Evolutionary conservation across 37 sponge, comb jelly and placozoan species (phyloP).

Genomic region (Beroe forskalii): DNA sequence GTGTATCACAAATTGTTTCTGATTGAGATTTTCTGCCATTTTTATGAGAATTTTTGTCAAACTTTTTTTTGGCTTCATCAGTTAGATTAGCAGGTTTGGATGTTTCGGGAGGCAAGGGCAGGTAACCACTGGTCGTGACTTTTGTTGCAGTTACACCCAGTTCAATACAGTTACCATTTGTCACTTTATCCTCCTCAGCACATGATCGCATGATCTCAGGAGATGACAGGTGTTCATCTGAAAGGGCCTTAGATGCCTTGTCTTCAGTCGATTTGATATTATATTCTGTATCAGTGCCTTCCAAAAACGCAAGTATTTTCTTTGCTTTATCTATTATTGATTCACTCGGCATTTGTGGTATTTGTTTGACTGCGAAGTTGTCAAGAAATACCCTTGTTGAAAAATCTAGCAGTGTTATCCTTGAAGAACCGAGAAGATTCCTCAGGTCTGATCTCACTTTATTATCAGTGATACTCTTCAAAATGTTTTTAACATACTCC

Average conservation of each 20-base stretch:
- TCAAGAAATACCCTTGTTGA: not conserved
- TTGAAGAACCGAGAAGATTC: not conserved
- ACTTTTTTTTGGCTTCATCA: too few species aligned
- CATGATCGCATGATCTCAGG: conserved; percentile 37
- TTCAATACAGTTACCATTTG: not conserved
- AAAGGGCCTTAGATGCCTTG: too few species aligned
- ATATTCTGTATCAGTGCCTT: too few species aligned
- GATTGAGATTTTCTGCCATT: too few species aligned
- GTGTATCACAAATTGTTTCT: too few species aligned
- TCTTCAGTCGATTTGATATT: not conserved
- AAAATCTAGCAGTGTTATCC: not conserved
- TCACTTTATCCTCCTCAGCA: not conserved
- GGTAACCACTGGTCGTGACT: not conserved
- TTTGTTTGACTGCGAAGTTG: not conserved
- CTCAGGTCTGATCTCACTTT: not conserved
- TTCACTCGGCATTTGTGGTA: not conserved
- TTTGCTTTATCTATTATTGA: not conserved
- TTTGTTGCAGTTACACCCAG: not conserved
- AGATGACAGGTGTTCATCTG: not conserved
- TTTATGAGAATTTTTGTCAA: too few species aligned
- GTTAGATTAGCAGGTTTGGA: too few species aligned
- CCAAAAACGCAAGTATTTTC: not conserved
- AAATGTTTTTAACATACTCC: not conserved
- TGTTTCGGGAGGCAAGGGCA: not conserved
- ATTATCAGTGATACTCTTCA: not conserved